Conservation (phyloP, 2,888 invertebrate genomes). For the Drosophila sordidula region DNA sequence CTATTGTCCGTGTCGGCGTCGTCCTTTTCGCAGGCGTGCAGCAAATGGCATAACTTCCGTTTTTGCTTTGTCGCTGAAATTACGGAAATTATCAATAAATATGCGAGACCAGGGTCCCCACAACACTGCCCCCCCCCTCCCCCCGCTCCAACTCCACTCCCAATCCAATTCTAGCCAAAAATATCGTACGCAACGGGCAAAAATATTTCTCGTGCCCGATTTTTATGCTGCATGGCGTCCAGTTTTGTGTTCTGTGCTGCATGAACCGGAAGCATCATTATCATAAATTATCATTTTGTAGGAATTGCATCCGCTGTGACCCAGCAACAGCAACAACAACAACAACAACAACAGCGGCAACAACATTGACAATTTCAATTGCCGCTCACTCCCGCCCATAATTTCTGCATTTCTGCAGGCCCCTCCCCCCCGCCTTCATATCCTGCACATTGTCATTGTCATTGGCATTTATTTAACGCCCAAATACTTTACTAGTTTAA, state of each 20-base stretch:
- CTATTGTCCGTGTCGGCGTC: conserved; percentile 63
- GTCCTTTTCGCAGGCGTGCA: conserved; percentile 71
- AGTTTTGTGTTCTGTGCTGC: conserved; percentile 65
- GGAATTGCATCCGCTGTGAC: conserved; percentile 82
- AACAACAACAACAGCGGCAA: conserved; percentile 52
- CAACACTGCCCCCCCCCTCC: background rate
- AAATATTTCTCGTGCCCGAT: conserved; percentile 58
- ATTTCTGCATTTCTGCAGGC: conserved; percentile 29
- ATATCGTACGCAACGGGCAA: conserved; percentile 64
- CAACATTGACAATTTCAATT: conserved; percentile 73
- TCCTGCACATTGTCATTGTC: conserved; percentile 47
- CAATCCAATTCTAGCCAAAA: conserved; percentile 25
- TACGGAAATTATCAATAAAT: conserved; percentile 84
- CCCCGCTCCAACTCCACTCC: background rate
- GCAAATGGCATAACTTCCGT: conserved; percentile 80
- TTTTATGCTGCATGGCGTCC: conserved; percentile 70
- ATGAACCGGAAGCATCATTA: conserved; percentile 83
- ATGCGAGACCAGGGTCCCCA: conserved; percentile 65
- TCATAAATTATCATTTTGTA: conserved; percentile 85
- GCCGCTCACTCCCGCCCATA: conserved; percentile 43
- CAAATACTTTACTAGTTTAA: conserved; percentile 63
- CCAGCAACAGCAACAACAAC: conserved; percentile 41
- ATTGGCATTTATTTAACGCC: conserved; percentile 53
- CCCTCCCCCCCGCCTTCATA: conserved; percentile 5
- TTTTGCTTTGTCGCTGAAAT: conserved; percentile 70